These are phyloP conservation scores for Penaeus vannamei DNA, from an alignment of 1,140 invertebrate genomes.

Conservation along the genomic window DNA sequence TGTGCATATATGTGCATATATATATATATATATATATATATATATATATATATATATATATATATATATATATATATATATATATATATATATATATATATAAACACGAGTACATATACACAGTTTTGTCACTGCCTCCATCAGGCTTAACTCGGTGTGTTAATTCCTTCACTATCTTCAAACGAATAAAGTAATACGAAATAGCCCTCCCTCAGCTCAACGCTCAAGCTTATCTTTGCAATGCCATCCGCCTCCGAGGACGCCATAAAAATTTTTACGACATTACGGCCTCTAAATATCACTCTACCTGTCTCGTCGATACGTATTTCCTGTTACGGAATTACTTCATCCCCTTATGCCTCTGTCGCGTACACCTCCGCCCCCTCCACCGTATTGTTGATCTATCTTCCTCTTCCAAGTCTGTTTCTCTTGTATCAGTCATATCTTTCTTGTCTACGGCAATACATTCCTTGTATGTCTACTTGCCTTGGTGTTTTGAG, in stretches of 20 bases:
- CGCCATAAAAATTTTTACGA: too few species aligned
- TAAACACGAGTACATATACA: neutral
- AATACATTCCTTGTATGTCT: too few species aligned
- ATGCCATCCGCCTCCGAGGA: too few species aligned
- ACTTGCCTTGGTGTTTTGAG: too few species aligned
- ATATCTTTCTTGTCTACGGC: neutral
- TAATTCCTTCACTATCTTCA: neutral
- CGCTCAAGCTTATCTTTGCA: too few species aligned
- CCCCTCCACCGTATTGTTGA: neutral
- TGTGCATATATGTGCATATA: constrained; percentile 2
- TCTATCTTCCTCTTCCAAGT: neutral
- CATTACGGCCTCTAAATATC: neutral
- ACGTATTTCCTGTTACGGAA: neutral
- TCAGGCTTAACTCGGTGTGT: neutral
- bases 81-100: neutral
- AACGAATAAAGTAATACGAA: too few species aligned
- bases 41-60: constrained; percentile 8
- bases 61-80: neutral
- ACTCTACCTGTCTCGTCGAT: neutral
- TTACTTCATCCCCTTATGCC: neutral
- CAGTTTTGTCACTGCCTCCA: neutral
- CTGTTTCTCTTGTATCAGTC: neutral
- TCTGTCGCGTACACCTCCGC: neutral
- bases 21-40: neutral
- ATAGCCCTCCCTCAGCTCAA: too few species aligned